phyloP scores from a whole-genome alignment of 1,140 invertebrate genomes.

The Sarcophaga bullata region DNA sequence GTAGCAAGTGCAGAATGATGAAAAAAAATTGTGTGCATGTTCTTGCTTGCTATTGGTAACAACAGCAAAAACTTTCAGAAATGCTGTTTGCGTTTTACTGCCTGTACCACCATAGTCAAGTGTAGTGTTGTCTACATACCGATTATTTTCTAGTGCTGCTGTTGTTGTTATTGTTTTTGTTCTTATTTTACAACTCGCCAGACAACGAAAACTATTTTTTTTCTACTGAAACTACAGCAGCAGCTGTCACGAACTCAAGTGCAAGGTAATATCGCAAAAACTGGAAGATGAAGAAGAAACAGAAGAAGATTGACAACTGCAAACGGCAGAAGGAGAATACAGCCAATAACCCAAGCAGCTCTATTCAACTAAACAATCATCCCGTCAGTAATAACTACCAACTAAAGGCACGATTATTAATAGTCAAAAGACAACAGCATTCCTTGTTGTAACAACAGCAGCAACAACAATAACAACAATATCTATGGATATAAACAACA shows the following conservation, averaged over 20 bases:
- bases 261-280: conserved; percentile 6
- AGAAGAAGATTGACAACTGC: too few species aligned
- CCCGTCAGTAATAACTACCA: neutral
- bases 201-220: neutral
- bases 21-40: neutral
- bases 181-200: conserved; percentile 2
- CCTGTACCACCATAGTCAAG: neutral
- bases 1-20: neutral
- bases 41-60: neutral
- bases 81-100: neutral
- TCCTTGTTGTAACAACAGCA: neutral
- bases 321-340: too few species aligned
- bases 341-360: too few species aligned
- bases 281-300: neutral
- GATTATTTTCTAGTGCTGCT: neutral
- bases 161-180: neutral
- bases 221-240: neutral
- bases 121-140: neutral
- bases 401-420: neutral
- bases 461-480: neutral
- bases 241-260: conserved; percentile 17
- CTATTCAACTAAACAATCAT: too few species aligned
- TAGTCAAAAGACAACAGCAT: neutral
- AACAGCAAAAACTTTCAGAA: neutral
- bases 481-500: neutral